A percentile compares a stretch with the other conserved stretches of the same genome.
phyloP scores from a whole-genome alignment of 1,140 invertebrate genomes.

The Drosophila athabasca region DNA sequence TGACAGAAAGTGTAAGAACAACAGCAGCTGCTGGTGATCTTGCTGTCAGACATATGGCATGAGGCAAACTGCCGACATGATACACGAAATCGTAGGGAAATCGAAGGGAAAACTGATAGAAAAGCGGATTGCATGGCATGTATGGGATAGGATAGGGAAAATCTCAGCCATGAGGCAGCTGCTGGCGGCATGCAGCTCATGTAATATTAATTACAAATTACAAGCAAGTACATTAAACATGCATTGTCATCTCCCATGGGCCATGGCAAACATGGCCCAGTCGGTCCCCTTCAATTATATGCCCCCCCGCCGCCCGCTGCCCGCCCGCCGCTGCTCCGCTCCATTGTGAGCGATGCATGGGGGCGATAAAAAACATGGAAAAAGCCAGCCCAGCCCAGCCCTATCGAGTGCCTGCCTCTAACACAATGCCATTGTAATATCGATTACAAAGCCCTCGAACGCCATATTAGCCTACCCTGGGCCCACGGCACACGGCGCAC shows the following conservation, averaged over 20 bases:
- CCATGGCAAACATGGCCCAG: conserved; percentile 30
- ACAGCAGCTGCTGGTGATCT: conserved; percentile 43
- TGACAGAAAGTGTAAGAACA: conserved; percentile 67
- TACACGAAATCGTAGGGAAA: conserved; percentile 32
- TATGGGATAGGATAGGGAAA: conserved; percentile 16
- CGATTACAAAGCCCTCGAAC: conserved; percentile 74
- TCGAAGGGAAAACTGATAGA: conserved; percentile 13
- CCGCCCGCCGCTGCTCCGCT: conserved; percentile 11
- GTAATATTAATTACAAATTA: conserved; percentile 53
- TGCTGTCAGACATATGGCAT: conserved; percentile 39
- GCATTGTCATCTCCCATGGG: conserved; percentile 49
- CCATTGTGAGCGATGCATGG: conserved; percentile 54
- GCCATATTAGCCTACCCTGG: conserved; percentile 37
- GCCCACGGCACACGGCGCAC: background rate
- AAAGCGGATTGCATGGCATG: conserved; percentile 23
- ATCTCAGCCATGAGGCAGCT: conserved; percentile 27
- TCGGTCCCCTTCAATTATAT: conserved; percentile 1
- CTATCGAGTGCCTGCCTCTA: conserved; percentile 38
- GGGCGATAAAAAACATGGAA: conserved; percentile 51
- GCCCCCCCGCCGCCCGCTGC: conserved; percentile 15
- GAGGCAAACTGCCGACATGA: conserved; percentile 47
- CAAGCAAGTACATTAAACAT: conserved; percentile 44
- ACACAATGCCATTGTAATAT: conserved; percentile 78
- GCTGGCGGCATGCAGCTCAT: conserved; percentile 30
- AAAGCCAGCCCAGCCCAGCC: conserved; percentile 23